Evolutionary conservation across 1,140 invertebrate species (phyloP), one percentile per base, ranked within the genome.

Genomic region (Aphelinus certus): DNA sequence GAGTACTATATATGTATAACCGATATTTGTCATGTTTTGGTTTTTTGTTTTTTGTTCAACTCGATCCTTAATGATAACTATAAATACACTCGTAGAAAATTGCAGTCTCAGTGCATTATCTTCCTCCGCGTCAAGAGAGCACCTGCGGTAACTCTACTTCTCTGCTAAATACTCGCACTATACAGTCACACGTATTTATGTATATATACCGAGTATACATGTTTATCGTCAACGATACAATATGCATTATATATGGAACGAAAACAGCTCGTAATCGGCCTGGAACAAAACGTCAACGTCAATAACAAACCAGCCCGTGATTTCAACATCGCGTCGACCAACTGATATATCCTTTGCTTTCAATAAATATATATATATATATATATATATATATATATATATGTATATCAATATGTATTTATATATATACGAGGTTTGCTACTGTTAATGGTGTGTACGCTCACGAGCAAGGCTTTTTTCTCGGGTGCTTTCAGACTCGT

Each of bases 31-130:
- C 46, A 61, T 61, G 42, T 61, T 3, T 61, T 43, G 42, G 6
- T 57, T 57, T 5, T 57, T 57, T 7, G 9, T 7, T 57, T 57
- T 4, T 57, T 57, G 9, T 57, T 10, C 56, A 67, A 56, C 65
- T 68, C n/a, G 71, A 65, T 46, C 4, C 7, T 60, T 53, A 58
- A 49, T 47, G 42, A 48, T n/a, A 49, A 55, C 68, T 68, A 74
- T 68, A 68, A 68, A 74, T 74, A 67, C 55, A 56, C 57, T 67
- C 57, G 72, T 74, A 74, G 72, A 74, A 73, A 74, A 74, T 68
- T 63, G 58, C 72, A 74, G 72, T 74, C 71, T 68, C 72, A 51
- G 64, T 73, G 71, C 71, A 67, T 73, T 67, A 51, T 66, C 45
- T 46, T 55, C 56, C 43, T 55, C 56, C 42, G 10, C 10, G 42